Percentiles rank a stretch among this genome's conserved stretches.
These are phyloP conservation scores for Eubasilissa splendida DNA, from an alignment of 2,888 invertebrate genomes.

Conservation along the genomic window DNA sequence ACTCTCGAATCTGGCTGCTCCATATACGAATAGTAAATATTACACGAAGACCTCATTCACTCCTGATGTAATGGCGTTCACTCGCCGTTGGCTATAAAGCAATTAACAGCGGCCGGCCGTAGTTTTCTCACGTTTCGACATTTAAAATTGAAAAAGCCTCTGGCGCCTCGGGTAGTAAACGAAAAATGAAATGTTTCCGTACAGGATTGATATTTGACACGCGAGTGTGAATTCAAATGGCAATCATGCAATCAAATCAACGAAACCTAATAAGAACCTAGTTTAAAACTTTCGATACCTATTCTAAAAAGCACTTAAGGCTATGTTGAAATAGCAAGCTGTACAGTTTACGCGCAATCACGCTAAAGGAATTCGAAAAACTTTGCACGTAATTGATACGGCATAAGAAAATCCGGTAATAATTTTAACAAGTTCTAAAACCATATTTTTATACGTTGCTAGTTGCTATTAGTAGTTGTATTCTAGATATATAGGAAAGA, in stretches of 20 bases:
- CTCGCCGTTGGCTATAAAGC: neutral
- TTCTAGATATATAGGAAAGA: neutral
- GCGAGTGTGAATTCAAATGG: constrained; percentile 42
- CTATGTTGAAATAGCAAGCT: neutral
- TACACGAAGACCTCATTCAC: neutral
- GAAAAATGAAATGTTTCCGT: constrained; percentile 17
- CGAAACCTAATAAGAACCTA: constrained; percentile 42
- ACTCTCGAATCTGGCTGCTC: too few species aligned
- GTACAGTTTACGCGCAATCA: neutral
- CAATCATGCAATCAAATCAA: constrained; percentile 19
- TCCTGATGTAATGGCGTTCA: neutral
- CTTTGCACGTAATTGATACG: neutral
- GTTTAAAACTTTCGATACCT: constrained; percentile 20
- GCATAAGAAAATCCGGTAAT: neutral
- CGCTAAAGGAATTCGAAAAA: neutral
- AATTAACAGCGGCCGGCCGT: neutral
- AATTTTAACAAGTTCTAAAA: constrained; percentile 28
- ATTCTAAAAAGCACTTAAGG: constrained; percentile 7
- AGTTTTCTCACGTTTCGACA: neutral
- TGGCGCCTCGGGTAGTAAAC: constrained; percentile 14
- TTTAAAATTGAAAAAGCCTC: constrained; percentile 1
- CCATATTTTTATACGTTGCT: neutral
- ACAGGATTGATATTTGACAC: constrained; percentile 24
- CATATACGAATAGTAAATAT: neutral
- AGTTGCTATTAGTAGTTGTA: neutral